Evolutionary conservation across 1,140 invertebrate species (phyloP).

Genomic region (Drosophila subpulchrella): DNA sequence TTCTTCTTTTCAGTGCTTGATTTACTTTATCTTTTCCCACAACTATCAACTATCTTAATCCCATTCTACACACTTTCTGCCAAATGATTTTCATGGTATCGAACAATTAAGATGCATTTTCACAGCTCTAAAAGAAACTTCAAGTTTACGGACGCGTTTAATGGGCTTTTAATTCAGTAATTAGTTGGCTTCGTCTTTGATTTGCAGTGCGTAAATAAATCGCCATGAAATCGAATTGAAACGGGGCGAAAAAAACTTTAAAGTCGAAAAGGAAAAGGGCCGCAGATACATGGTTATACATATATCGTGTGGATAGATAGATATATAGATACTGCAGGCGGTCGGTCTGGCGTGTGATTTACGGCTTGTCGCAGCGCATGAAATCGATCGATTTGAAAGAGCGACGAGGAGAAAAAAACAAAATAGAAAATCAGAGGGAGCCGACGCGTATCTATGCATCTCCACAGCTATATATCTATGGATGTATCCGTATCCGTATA

Average conservation of each 20-base stretch:
- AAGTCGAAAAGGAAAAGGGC: background rate
- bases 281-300: constrained; percentile 26
- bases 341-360: constrained; percentile 69
- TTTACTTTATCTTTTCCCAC: constrained; percentile 29
- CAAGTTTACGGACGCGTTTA: constrained; percentile 44
- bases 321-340: constrained; percentile 30
- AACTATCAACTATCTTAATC: constrained; percentile 28
- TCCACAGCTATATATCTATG: constrained; percentile 32
- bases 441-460: constrained; percentile 42
- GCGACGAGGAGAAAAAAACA: constrained; percentile 20
- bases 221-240: constrained; percentile 56
- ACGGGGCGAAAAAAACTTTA: constrained; percentile 35
- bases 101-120: constrained; percentile 63
- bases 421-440: constrained; percentile 40
- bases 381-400: constrained; percentile 73
- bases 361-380: constrained; percentile 72
- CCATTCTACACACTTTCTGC: constrained; percentile 52
- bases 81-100: constrained; percentile 19
- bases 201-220: constrained; percentile 51
- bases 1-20: background rate
- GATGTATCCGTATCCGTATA: constrained; percentile 34
- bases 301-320: constrained; percentile 35
- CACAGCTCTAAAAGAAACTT: constrained; percentile 36
- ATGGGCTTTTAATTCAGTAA: constrained; percentile 77
- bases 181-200: constrained; percentile 51